A percentile compares a stretch with the other conserved stretches of the same genome.
Conservation (phyloP, 2,797 vertebrate species). For the Myripristis jacobus region DNA sequence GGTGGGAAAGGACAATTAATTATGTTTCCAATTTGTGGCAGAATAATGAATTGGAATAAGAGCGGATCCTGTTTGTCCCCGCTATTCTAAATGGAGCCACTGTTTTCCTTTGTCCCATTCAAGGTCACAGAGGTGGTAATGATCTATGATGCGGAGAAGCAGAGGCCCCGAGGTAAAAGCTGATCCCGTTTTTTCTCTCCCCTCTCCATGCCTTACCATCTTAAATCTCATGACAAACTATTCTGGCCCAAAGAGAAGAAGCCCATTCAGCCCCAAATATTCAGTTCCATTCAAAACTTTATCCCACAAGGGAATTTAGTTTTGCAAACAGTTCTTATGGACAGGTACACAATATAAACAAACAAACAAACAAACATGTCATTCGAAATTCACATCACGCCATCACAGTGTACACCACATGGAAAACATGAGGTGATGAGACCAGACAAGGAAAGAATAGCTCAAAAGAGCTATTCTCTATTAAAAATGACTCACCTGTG, state of each 20-base stretch:
- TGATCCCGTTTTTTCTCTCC: constrained; percentile 87
- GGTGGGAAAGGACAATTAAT: constrained; percentile 32
- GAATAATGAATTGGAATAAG: constrained; percentile 60
- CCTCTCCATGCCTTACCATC: constrained; percentile 85
- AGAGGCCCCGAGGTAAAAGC: constrained; percentile 99
- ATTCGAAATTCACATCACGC: background rate
- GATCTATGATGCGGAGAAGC: constrained; percentile 99
- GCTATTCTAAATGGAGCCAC: constrained; percentile 73
- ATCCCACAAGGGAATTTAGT: constrained; percentile 4
- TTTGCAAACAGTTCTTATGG: background rate
- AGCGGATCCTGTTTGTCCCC: constrained; percentile 33
- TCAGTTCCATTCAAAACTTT: constrained; percentile 45
- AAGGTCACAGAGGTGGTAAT: constrained; percentile 99
- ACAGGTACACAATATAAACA: constrained; percentile 8
- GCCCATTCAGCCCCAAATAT: constrained; percentile 39
- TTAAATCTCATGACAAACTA: constrained; percentile 99
- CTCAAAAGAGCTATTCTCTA: background rate
- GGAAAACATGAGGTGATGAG: background rate
- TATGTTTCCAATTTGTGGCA: constrained; percentile 43
- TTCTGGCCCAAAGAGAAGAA: constrained; percentile 85
- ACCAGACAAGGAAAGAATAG: constrained; percentile 1
- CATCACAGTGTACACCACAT: background rate
- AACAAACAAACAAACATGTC: constrained; percentile 11
- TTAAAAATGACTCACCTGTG: background rate
- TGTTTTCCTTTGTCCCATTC: constrained; percentile 83